Evolutionary conservation across 1,140 invertebrate genomes (phyloP).

Genomic region (Drosophila hydei): DNA sequence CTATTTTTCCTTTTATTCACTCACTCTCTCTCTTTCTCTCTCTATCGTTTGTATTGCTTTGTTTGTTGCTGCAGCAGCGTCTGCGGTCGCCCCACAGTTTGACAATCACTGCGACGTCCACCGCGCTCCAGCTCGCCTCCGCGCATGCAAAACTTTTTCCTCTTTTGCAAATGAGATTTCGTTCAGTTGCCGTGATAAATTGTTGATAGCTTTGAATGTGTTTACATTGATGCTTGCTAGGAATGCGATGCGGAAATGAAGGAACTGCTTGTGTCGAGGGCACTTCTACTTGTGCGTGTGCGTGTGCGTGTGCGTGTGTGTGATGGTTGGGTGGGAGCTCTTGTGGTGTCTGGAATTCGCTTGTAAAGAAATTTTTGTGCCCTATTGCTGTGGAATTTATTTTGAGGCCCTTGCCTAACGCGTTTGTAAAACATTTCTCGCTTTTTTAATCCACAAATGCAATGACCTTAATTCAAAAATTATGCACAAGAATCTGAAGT

Average conservation of each 20-base stretch:
- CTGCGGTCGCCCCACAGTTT: slow-evolving; percentile 47
- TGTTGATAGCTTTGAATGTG: slow-evolving; percentile 75
- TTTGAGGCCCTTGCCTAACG: slow-evolving; percentile 14
- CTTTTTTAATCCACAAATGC: slow-evolving; percentile 48
- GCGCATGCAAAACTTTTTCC: slow-evolving; percentile 50
- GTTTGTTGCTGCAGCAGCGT: slow-evolving; percentile 14
- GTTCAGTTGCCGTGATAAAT: slow-evolving; percentile 77
- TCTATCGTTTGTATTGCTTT: slow-evolving; percentile 27
- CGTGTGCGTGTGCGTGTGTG: slow-evolving; percentile 24
- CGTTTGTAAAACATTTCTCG: slow-evolving; percentile 3
- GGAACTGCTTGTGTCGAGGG: slow-evolving; percentile 9
- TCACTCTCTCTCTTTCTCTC: background rate
- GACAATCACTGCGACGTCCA: slow-evolving; percentile 47
- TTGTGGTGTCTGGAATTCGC: slow-evolving; percentile 56
- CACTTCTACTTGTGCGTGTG: slow-evolving; percentile 16
- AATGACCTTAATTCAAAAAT: slow-evolving; percentile 67
- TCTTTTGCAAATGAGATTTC: slow-evolving; percentile 75
- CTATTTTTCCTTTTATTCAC: background rate
- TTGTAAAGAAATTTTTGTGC: slow-evolving; percentile 52
- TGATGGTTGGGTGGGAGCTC: slow-evolving; percentile 18
- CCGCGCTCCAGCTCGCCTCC: background rate
- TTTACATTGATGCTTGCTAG: slow-evolving; percentile 61
- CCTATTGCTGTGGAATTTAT: slow-evolving; percentile 53
- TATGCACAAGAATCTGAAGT: slow-evolving; percentile 43
- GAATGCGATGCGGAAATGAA: slow-evolving; percentile 45